These are phyloP conservation scores for Acipenser ruthenus DNA, from an alignment of 2,797 vertebrate species.

Conservation along the genomic window DNA sequence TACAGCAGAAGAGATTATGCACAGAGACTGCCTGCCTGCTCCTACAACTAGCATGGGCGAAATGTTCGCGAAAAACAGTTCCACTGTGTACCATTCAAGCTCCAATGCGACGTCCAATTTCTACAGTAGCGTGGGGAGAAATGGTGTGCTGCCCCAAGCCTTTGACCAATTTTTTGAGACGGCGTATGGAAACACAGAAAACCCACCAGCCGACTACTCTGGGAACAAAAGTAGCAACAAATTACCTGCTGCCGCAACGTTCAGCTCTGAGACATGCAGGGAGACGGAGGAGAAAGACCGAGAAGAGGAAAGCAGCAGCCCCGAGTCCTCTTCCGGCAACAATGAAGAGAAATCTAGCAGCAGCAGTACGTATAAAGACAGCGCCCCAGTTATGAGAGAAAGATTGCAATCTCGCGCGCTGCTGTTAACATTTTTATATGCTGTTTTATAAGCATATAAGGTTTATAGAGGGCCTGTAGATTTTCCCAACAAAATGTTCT, in stretches of 20 bases:
- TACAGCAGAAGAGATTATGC: conserved; percentile 84
- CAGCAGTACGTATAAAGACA: conserved; percentile 89
- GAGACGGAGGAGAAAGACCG: conserved; percentile 70
- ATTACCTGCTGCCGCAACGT: conserved; percentile 43
- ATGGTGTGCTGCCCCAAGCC: conserved; percentile 92
- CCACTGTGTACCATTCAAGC: conserved; percentile 71
- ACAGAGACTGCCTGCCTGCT: conserved; percentile 87
- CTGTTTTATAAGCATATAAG: conserved; percentile 98
- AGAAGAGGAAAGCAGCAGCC: conserved; percentile 87
- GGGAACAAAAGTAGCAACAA: conserved; percentile 73
- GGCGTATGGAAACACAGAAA: conserved; percentile 77
- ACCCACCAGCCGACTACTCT: conserved; percentile 60
- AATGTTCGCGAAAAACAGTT: conserved; percentile 81
- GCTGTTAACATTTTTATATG: conserved; percentile 98
- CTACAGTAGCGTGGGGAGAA: conserved; percentile 85
- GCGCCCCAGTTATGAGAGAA: conserved; percentile 76
- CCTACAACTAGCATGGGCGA: conserved; percentile 72
- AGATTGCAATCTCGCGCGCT: conserved; percentile 74
- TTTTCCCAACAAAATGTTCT: conserved; percentile 97
- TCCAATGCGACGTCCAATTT: conserved; percentile 76
- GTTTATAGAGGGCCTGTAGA: conserved; percentile 97
- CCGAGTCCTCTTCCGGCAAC: conserved; percentile 88
- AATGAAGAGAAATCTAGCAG: conserved; percentile 86
- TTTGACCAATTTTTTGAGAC: conserved; percentile 98
- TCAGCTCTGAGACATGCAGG: conserved; percentile 65